phyloP scores from a whole-genome alignment of 2,113 vertebrate genomes.

The Ammodytes marinus region DNA sequence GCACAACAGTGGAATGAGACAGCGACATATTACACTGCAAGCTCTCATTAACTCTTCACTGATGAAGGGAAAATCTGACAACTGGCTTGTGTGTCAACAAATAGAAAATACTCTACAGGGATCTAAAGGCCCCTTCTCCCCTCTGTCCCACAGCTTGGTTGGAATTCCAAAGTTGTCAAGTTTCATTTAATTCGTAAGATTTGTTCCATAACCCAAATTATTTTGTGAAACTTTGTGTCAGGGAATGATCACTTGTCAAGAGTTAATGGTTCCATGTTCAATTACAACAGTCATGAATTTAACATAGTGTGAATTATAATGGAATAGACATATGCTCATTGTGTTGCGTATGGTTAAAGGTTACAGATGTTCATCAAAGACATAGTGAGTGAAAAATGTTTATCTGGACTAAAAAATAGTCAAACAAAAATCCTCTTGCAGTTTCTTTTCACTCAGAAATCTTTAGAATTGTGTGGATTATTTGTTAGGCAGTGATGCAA shows the following conservation, averaged over 20 bases:
- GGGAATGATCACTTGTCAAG: not conserved
- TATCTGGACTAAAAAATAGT: too few relatives aligned
- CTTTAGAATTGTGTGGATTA: not conserved
- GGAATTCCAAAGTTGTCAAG: not conserved
- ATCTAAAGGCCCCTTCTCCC: not conserved
- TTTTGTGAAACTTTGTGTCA: not conserved
- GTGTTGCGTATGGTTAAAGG: not conserved
- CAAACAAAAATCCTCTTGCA: not conserved
- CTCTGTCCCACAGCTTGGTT: not conserved
- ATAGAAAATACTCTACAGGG: not conserved
- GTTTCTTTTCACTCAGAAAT: not conserved
- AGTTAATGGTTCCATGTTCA: not conserved
- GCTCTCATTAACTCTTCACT: slow-evolving; percentile 39
- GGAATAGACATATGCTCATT: too few relatives aligned
- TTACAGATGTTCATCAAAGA: not conserved
- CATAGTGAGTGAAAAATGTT: not conserved
- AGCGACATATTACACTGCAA: slow-evolving; percentile 50
- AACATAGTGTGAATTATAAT: too few relatives aligned
- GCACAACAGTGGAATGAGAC: slow-evolving; percentile 59
- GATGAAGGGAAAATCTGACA: slow-evolving; percentile 34
- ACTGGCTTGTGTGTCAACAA: not conserved
- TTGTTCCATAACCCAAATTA: not conserved
- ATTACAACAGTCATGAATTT: too few relatives aligned
- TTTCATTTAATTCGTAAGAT: not conserved
- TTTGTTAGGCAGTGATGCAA: not conserved